A percentile compares a stretch with the other conserved stretches of the same genome.
phyloP scores from a whole-genome alignment of 1,140 invertebrate genomes.

The Ephestia elutella region DNA sequence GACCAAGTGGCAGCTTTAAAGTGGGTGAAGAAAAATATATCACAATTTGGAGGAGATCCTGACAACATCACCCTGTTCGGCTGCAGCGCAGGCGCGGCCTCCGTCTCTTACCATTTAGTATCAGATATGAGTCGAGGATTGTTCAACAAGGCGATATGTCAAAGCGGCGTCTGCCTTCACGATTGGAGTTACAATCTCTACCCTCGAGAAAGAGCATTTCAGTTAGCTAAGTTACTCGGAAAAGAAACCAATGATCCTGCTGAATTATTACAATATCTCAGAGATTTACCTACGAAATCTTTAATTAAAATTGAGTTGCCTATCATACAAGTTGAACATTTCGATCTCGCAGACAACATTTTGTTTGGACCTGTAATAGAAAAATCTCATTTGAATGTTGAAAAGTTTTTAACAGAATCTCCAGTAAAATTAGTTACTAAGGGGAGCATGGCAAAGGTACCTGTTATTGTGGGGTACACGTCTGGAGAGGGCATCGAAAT shows the following conservation, averaged over 20 bases:
- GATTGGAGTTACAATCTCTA: constrained; percentile 59
- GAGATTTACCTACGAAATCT: constrained; percentile 37
- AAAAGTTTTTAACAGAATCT: constrained; percentile 47
- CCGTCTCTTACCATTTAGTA: constrained; percentile 78
- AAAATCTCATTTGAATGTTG: constrained; percentile 36
- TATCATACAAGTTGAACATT: constrained; percentile 22
- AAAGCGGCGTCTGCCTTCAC: constrained; percentile 67
- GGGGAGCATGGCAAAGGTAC: constrained; percentile 41
- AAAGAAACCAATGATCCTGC: constrained; percentile 46
- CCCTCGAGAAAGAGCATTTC: constrained; percentile 46
- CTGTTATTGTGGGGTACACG: constrained; percentile 56
- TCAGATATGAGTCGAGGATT: constrained; percentile 75
- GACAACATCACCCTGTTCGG: constrained; percentile 80
- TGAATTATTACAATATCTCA: constrained; percentile 51
- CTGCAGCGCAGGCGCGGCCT: constrained; percentile 79
- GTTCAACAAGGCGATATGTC: constrained; percentile 68
- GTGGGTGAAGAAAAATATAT: constrained; percentile 79
- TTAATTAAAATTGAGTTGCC: constrained; percentile 53
- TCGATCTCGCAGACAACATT: constrained; percentile 43
- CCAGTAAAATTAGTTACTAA: constrained; percentile 39
- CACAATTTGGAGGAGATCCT: constrained; percentile 76
- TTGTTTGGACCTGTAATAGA: constrained; percentile 58
- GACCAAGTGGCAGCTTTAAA: constrained; percentile 79
- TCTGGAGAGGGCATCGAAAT: constrained; percentile 63
- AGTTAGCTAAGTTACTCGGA: constrained; percentile 51